A percentile compares a stretch with the other conserved stretches of the same genome.
Conservation (phyloP, 2,113 vertebrate species). For the Mus musculus region DNA sequence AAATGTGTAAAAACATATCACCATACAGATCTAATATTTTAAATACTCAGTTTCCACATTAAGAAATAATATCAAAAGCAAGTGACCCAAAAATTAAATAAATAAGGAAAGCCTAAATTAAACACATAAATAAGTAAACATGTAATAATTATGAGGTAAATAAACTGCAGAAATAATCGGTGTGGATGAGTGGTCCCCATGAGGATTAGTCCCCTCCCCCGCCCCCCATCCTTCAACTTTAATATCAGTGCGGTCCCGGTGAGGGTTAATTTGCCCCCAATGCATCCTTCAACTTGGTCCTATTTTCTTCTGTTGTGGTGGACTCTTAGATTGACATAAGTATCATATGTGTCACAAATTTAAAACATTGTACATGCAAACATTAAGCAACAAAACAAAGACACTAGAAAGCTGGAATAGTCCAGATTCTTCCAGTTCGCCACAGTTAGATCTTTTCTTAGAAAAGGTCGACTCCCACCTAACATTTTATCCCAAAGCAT, state of each 20-base stretch:
- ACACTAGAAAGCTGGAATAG: neutral
- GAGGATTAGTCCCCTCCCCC: neutral
- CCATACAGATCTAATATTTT: conserved; percentile 46
- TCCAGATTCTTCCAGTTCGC: neutral
- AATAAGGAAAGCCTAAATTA: conserved; percentile 59
- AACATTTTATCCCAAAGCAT: neutral
- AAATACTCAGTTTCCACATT: conserved; percentile 58
- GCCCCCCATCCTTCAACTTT: too few relatives aligned
- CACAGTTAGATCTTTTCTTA: conserved; percentile 42
- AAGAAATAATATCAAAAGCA: conserved; percentile 69
- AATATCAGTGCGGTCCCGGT: neutral
- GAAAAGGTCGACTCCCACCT: conserved; percentile 20
- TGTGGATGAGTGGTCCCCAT: neutral
- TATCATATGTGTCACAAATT: conserved; percentile 32
- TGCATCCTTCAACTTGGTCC: neutral
- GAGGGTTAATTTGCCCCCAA: conserved; percentile 4
- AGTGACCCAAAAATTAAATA: conserved; percentile 69
- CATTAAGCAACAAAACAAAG: conserved; percentile 51
- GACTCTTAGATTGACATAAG: conserved; percentile 39
- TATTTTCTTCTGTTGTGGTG: neutral
- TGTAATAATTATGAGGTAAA: conserved; percentile 43
- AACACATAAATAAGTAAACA: conserved; percentile 75
- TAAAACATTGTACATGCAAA: conserved; percentile 46
- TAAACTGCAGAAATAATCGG: conserved; percentile 41
- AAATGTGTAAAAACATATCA: conserved; percentile 53